Evolutionary conservation across 1,140 invertebrate species (phyloP).

Genomic region (Drosophila murphyi): DNA sequence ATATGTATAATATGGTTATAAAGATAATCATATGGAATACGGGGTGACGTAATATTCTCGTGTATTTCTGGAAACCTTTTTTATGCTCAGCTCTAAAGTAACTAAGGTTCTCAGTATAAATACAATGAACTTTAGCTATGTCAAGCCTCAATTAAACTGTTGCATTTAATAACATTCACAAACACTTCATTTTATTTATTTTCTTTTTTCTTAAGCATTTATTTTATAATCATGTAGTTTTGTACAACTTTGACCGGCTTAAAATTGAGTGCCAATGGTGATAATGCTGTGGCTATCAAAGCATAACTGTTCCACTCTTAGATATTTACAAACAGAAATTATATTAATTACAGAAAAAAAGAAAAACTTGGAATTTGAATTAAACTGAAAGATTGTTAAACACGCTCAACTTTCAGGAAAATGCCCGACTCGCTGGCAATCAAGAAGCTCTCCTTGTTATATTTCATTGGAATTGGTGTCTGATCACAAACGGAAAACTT

Average conservation of each 20-base stretch:
- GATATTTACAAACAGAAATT: too few species aligned
- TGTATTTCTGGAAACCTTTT: conserved; percentile 4
- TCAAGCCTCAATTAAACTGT: conserved; percentile 77
- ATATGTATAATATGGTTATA: not conserved
- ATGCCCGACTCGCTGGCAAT: conserved; percentile 59
- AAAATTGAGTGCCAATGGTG: too few species aligned
- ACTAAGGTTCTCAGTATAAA: not conserved
- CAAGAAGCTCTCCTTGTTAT: conserved; percentile 52
- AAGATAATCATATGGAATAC: not conserved
- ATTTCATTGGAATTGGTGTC: conserved; percentile 66
- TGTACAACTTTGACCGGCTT: too few species aligned
- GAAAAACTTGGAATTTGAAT: too few species aligned
- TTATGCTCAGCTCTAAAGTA: not conserved
- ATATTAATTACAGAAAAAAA: too few species aligned
- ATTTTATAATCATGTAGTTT: too few species aligned
- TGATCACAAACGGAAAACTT: conserved; percentile 75
- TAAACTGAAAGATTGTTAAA: conserved; percentile 13
- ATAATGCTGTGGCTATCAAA: too few species aligned
- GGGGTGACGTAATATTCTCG: conserved; percentile 1
- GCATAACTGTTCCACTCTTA: too few species aligned
- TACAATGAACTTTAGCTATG: conserved; percentile 3
- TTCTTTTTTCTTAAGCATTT: too few species aligned
- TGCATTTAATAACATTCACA: conserved; percentile 43
- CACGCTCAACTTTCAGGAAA: conserved; percentile 55
- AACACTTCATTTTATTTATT: too few species aligned